Evolutionary conservation across 2,113 vertebrate species (phyloP), one percentile per base, ranked within the genome.

Genomic region (Perognathus longimembris): DNA sequence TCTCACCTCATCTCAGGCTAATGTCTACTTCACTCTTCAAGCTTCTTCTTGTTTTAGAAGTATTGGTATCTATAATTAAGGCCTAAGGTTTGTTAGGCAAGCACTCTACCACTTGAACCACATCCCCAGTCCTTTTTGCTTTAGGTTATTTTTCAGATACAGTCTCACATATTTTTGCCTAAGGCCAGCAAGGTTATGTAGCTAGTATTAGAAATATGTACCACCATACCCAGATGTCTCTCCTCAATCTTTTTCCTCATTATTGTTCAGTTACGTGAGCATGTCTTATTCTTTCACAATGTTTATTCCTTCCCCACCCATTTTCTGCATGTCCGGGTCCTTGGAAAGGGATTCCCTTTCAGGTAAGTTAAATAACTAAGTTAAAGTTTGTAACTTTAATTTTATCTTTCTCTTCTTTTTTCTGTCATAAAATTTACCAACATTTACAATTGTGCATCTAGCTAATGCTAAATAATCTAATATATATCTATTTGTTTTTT

Each of bases 381-480:
- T 64, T 77, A 57, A 86, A 66, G 14, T 77, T 50, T 57, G 18
- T 42, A 70, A 75, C 32, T 64, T 20, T 7, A 67, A 7, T 26
- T 83, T 87, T 50, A 26, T 57, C 4, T 82, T 63, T 82, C 32
- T 77, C 12, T 88, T 26, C 3, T 66, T 15, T 61, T 90, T 90
- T 85, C 57, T 89, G 34, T 77, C 32, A 82, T 42, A 71, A 38
- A 86, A 90, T 15, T 85, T 85, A 73, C 57, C 42, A 71, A 9
- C 32, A 84, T 70, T 70, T 81, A n/a, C 24, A 66, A 38, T n/a
- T 36, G 66, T 66, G 22, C 50, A 87, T 92, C 38, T 75, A 63
- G 84, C 54, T 87, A 40, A 28, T 18, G 66, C 15, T 85, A 92
- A 94, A 86, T 64, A n/a, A 15, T 78, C 24, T 76, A 54, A 18